Percentiles rank a stretch among this genome's conserved stretches.
These are phyloP conservation scores for Callyntrura guangdongensis DNA, from an alignment of 2,888 invertebrate genomes.

Conservation along the genomic window DNA sequence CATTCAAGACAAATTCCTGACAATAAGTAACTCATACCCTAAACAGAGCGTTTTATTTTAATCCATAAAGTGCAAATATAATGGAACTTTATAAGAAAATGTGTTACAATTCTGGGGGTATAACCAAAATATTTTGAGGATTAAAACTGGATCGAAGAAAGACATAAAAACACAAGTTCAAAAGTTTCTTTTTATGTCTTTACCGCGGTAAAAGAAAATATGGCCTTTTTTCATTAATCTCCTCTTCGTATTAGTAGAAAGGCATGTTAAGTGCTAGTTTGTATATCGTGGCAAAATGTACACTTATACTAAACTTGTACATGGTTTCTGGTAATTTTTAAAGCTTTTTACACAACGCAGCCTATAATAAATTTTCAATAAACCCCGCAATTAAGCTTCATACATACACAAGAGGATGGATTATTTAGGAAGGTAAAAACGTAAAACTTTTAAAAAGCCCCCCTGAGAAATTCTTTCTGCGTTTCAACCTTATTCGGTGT, in stretches of 20 bases:
- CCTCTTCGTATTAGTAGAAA: background rate
- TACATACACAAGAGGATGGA: constrained; percentile 55
- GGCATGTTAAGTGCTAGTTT: background rate
- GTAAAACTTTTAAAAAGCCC: constrained; percentile 60
- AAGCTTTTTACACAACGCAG: constrained; percentile 45
- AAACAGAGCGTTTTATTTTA: too few species aligned
- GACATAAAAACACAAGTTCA: too few species aligned
- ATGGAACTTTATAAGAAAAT: too few species aligned
- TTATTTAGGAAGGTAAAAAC: background rate
- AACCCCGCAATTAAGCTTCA: constrained; percentile 70
- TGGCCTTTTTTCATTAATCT: background rate
- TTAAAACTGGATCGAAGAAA: too few species aligned
- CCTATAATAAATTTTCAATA: constrained; percentile 75
- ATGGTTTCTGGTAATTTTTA: background rate
- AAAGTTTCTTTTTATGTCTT: background rate
- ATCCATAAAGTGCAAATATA: background rate
- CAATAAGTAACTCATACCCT: too few species aligned
- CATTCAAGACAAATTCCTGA: too few species aligned
- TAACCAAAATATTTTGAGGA: constrained; percentile 59
- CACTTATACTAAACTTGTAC: too few species aligned
- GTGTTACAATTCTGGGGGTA: background rate
- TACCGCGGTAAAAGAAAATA: background rate
- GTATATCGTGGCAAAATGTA: background rate
- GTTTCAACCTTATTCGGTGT: background rate
- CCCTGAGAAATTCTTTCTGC: background rate